Evolutionary conservation across 2,797 vertebrate species (phyloP).

Genomic region (Mormyrops boulengeri): DNA sequence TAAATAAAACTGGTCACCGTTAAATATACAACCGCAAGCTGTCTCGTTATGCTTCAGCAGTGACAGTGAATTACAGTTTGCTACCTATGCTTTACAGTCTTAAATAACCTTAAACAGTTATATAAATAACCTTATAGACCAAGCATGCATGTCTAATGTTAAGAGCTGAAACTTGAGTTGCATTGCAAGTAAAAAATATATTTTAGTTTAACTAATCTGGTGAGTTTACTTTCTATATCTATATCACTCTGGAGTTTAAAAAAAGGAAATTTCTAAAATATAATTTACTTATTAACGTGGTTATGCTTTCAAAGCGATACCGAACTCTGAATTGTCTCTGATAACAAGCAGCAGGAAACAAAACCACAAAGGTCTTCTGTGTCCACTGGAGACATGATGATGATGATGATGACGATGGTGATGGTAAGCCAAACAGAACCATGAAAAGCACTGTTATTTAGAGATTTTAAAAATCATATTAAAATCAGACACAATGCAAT

Average conservation of each 20-base stretch:
- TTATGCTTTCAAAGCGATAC: conserved; percentile 11
- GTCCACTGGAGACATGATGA: not conserved
- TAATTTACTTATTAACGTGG: not conserved
- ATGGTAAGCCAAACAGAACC: conserved; percentile 1
- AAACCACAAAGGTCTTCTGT: not conserved
- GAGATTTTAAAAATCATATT: conserved; percentile 7
- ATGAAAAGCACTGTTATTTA: not conserved
- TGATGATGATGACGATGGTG: not conserved
- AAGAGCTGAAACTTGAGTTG: not conserved
- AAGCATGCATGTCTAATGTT: conserved; percentile 20
- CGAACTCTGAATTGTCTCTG: not conserved
- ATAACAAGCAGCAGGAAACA: not conserved
- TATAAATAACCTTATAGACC: conserved; percentile 1
- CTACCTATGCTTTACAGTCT: not conserved
- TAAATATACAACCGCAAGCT: conserved; percentile 13
- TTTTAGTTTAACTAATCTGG: conserved; percentile 5
- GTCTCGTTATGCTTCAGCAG: not conserved
- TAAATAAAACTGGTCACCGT: conserved; percentile 21
- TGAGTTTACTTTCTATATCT: conserved; percentile 20
- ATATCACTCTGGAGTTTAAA: conserved; percentile 4
- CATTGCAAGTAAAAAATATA: conserved; percentile 21
- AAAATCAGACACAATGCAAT: conserved; percentile 31
- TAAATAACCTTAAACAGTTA: conserved; percentile 5
- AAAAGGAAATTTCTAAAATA: not conserved
- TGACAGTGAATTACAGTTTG: conserved; percentile 10